These are phyloP conservation scores for Muscicapa adusta DNA, from an alignment of 2,113 vertebrate species.

Conservation along the genomic window DNA sequence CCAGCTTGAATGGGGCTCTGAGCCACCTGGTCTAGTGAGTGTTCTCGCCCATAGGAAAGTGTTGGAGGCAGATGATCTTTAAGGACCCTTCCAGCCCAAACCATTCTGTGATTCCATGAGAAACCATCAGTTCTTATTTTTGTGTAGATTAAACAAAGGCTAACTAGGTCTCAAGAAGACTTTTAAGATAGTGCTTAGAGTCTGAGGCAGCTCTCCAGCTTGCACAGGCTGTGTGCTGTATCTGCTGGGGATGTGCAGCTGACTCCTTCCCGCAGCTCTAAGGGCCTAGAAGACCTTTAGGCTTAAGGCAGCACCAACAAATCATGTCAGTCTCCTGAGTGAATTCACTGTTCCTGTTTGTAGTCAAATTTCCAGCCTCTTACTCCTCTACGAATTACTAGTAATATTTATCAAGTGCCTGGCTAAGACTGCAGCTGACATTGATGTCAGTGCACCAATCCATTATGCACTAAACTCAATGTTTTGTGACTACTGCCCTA, in stretches of 20 bases:
- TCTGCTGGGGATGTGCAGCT: background rate
- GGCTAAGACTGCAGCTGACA: background rate
- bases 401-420: background rate
- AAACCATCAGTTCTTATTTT: fast-evolving
- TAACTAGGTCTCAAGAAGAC: background rate
- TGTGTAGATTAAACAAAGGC: background rate
- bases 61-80: background rate
- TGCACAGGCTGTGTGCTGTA: fast-evolving
- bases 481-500: background rate
- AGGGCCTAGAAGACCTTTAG: background rate
- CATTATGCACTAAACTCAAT: background rate
- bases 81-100: background rate
- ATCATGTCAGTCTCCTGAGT: background rate
- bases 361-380: background rate
- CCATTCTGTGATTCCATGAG: background rate
- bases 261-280: fast-evolving
- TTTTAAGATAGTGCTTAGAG: background rate
- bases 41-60: background rate
- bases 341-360: background rate
- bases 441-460: background rate
- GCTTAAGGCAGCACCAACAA: background rate
- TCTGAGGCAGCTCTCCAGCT: background rate
- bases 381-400: background rate
- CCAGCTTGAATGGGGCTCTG: background rate
- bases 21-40: background rate